Evolutionary conservation across 1,140 invertebrate species (phyloP).

Genomic region (Neodiprion lecontei): DNA sequence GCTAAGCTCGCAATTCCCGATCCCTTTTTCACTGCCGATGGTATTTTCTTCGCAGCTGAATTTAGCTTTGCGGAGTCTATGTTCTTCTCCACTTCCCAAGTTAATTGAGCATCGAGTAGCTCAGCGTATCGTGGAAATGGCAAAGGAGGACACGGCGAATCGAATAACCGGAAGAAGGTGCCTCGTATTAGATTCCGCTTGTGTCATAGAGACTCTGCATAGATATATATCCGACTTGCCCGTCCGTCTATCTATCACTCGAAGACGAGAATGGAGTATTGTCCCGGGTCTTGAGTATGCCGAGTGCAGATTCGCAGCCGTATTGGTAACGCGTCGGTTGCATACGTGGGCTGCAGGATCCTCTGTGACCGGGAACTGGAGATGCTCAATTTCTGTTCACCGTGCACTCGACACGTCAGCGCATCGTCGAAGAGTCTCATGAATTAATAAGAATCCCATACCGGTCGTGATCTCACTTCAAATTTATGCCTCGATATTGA

Average conservation of each 20-base stretch:
- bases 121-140: no score
- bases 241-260: not conserved
- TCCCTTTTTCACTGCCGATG: no score
- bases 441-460: conserved; percentile 1
- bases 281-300: not conserved
- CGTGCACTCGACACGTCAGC: not conserved
- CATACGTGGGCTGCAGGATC: not conserved
- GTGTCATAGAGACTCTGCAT: not conserved
- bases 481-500: not conserved
- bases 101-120: no score
- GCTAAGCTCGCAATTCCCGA: no score
- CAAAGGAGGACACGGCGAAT: not conserved
- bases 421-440: not conserved
- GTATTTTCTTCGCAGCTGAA: no score
- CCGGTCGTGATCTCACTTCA: not conserved
- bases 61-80: no score
- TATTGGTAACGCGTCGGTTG: no score
- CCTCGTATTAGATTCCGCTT: not conserved
- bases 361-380: not conserved
- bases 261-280: conserved; percentile 5
- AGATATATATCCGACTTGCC: no score
- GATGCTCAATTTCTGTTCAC: not conserved
- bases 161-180: not conserved
- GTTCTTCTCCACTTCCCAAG: no score
- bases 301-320: not conserved